Percentiles rank a stretch among this genome's conserved stretches.
Evolutionary conservation across 2,888 invertebrate species (phyloP).

Genomic region (Hoplodrina blanda): DNA sequence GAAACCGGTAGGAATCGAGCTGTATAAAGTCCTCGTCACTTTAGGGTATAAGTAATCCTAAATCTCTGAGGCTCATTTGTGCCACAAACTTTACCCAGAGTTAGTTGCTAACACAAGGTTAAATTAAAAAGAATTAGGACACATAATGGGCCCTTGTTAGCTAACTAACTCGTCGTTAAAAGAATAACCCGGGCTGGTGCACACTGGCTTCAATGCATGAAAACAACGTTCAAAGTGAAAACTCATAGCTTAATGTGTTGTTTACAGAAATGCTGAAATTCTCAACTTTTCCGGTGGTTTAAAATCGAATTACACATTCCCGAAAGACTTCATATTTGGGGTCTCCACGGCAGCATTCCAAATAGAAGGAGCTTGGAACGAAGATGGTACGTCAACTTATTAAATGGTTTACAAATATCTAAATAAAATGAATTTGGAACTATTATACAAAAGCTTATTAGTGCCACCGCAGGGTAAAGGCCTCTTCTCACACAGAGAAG

Average conservation of each 20-base stretch:
- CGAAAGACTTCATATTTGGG: constrained; percentile 91
- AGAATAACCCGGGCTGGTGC: background rate
- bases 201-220: background rate
- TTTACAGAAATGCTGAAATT: constrained; percentile 77
- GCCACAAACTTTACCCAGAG: no score
- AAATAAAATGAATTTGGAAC: background rate
- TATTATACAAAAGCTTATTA: no score
- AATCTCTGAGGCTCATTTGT: no score
- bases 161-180: background rate
- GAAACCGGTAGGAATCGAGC: no score
- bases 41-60: background rate
- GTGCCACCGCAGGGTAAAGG: no score
- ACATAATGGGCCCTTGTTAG: background rate
- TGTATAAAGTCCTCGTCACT: no score
- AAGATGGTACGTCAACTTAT: constrained; percentile 77
- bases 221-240: background rate
- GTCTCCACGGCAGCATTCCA: constrained; percentile 91
- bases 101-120: no score
- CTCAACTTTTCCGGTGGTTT: constrained; percentile 82
- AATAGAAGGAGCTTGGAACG: constrained; percentile 91
- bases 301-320: constrained; percentile 87
- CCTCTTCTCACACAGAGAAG: no score
- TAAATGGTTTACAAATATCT: background rate
- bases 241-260: constrained; percentile 28
- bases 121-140: background rate